These are phyloP conservation scores for Eospalax fontanierii DNA, from an alignment of 2,797 vertebrate genomes.

Conservation along the genomic window DNA sequence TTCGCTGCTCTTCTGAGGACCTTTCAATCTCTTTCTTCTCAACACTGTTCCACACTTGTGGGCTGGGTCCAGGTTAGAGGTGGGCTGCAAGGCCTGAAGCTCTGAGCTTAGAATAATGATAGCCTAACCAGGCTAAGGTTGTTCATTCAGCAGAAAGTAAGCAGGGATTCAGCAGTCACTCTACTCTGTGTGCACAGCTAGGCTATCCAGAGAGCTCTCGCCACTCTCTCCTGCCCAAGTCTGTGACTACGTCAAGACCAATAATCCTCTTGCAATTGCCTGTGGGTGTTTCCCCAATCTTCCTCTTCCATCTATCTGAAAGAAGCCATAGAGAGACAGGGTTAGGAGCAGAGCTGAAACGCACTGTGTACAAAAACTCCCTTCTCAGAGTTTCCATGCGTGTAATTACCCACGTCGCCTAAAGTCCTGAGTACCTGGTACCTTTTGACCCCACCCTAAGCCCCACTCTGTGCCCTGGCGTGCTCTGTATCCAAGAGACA, in stretches of 20 bases:
- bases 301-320: neutral
- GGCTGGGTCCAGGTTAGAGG: neutral
- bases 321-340: neutral
- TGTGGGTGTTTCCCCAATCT: neutral
- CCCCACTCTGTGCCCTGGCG: neutral
- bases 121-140: neutral
- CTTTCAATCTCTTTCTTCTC: neutral
- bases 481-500: neutral
- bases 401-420: neutral
- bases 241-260: neutral
- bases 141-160: neutral
- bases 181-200: neutral
- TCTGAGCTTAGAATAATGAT: neutral
- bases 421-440: neutral
- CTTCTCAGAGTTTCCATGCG: neutral
- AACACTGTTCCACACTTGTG: neutral
- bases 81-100: neutral
- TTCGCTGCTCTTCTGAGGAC: neutral
- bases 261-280: neutral
- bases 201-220: neutral
- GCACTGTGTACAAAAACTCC: neutral
- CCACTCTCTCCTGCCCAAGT: neutral
- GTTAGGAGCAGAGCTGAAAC: neutral
- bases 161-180: too few relatives aligned
- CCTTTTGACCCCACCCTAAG: neutral